These are phyloP conservation scores for Cyclopterus lumpus DNA, from an alignment of 2,797 vertebrate genomes.

Conservation along the genomic window DNA sequence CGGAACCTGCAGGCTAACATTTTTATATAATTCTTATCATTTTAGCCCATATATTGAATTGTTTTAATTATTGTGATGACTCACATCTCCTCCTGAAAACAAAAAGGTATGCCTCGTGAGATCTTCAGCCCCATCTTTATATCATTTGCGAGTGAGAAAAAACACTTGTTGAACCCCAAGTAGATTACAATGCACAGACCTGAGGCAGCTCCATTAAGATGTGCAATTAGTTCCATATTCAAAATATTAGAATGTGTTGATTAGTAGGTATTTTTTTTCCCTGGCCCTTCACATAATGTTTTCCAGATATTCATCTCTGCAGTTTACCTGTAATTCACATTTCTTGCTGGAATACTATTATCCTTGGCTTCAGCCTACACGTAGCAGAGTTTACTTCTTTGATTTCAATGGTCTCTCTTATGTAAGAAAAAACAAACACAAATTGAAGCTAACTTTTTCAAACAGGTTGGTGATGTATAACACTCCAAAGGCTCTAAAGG, in stretches of 20 bases:
- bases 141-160: neutral
- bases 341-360: neutral
- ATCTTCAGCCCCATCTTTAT: neutral
- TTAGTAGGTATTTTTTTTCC: slow-evolving; percentile 2
- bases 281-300: neutral
- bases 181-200: neutral
- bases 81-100: neutral
- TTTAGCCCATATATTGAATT: neutral
- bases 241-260: slow-evolving; percentile 7
- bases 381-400: neutral
- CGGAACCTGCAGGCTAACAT: neutral
- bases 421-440: neutral
- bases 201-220: slow-evolving; percentile 28
- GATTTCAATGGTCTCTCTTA: neutral
- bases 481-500: neutral
- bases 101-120: neutral
- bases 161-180: neutral
- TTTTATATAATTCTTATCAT: neutral
- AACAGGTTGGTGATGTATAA: neutral
- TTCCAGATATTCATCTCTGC: neutral
- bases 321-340: slow-evolving; percentile 19
- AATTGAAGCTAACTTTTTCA: neutral
- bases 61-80: neutral
- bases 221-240: neutral
- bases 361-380: slow-evolving; percentile 26